Evolutionary conservation across 2,113 vertebrate species (phyloP), one percentile per base, ranked within the genome.

Genomic region (Chunga burmeisteri): DNA sequence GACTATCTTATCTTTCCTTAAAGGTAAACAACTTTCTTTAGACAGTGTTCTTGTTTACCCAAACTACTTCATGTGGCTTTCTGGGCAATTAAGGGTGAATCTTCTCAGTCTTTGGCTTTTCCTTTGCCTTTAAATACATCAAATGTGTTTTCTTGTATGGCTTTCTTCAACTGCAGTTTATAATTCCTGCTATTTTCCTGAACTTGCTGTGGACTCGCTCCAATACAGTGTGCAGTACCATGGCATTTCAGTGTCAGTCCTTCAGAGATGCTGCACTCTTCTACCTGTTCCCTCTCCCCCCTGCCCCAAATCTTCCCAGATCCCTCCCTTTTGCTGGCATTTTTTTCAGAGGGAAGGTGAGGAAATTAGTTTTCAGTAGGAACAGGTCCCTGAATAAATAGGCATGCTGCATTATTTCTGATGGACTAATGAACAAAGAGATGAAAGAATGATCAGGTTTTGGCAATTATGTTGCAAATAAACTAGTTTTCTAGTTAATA

Each of bases 381-480:
- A 84, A 18, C 10, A n/a, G 11, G 20, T 68, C 7, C 14, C 49
- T 94, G 74, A 93, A 90, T 63, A 84, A 81, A 55, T 12, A 81
- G 16, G 13, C 16, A 20, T 36, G 18, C 25, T 63, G n/a, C 47
- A 50, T 44, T 86, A 42, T 55, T 96, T 91, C 73, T 85, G 40
- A 63, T 5, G 14, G 56, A 65, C 47, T 66, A 53, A 81, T 32
- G 27, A 50, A 62, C 53, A 59, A n/a, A 90, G 36, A 88, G 18
- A 68, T 80, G 53, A 62, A 87, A 81, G 49, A 96, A 90, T 46
- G 10, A 87, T 80, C 50, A 84, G 55, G 11, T 81, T 75, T 89
- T 68, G 56, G 16, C 53, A 95, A 77, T 87, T 79, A 84, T 4
- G 8, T 90, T 87, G 26, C 38, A 75, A 94, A 67, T 23, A 66